Evolutionary conservation across 1,140 invertebrate genomes (phyloP).

Genomic region (Eriosoma lanigerum): DNA sequence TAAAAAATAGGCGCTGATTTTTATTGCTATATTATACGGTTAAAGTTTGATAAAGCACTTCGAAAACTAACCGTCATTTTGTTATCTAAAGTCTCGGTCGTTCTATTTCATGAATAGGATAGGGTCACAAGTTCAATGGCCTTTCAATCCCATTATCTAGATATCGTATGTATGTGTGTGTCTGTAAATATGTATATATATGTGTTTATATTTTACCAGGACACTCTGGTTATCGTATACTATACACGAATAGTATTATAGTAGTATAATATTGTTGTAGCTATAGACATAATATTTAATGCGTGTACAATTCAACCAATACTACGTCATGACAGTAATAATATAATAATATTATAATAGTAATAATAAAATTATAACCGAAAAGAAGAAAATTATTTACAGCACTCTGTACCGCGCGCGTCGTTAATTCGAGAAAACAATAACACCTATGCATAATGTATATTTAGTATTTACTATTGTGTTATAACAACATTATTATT

Average conservation of each 20-base stretch:
- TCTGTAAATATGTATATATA: not conserved
- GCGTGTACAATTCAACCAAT: too few relatives aligned
- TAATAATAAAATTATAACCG: too few relatives aligned
- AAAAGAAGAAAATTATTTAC: too few relatives aligned
- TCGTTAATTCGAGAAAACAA: too few relatives aligned
- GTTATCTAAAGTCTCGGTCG: conserved; percentile 30
- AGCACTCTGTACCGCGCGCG: too few relatives aligned
- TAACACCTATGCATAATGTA: too few relatives aligned
- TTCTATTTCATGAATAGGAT: conserved; percentile 25
- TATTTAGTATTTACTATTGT: too few relatives aligned
- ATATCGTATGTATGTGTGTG: not conserved
- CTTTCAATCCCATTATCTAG: conserved; percentile 36
- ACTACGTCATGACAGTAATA: too few relatives aligned
- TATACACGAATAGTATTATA: not conserved
- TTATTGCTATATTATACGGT: too few relatives aligned
- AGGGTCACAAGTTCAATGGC: conserved; percentile 35
- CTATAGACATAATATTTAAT: not conserved
- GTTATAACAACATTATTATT: too few relatives aligned
- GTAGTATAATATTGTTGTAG: not conserved
- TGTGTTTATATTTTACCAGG: conserved; percentile 49
- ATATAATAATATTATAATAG: too few relatives aligned
- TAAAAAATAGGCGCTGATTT: too few relatives aligned
- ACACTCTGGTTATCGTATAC: conserved; percentile 9
- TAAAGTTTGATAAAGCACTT: conserved; percentile 17
- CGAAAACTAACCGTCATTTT: conserved; percentile 24